These are phyloP conservation scores for Pristionchus entomophagus DNA, from an alignment of 2,888 invertebrate species.

Conservation along the genomic window DNA sequence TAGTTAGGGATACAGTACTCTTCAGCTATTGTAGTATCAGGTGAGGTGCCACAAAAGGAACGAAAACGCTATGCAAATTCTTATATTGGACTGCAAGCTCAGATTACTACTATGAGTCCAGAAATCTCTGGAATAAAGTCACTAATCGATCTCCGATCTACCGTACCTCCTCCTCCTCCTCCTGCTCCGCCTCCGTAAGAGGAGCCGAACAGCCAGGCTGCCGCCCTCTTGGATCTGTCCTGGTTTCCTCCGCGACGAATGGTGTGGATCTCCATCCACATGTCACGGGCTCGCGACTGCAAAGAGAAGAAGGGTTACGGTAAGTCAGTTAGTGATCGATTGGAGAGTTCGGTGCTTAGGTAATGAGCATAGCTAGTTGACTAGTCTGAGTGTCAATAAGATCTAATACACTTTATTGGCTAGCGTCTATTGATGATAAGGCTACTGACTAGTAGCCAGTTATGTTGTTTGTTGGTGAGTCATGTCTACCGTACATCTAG, in stretches of 20 bases:
- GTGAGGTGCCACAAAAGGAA: too few species aligned
- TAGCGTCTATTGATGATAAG: not conserved
- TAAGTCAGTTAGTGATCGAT: not conserved
- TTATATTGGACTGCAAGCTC: too few species aligned
- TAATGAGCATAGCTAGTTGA: too few species aligned
- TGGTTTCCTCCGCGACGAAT: slow-evolving; percentile 53
- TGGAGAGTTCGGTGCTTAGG: too few species aligned
- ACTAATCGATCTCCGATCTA: not conserved
- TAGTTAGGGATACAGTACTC: too few species aligned
- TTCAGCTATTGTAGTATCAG: not conserved
- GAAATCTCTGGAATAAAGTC: too few species aligned
- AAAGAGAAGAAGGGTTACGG: slow-evolving; percentile 46
- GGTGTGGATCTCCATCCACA: slow-evolving; percentile 76
- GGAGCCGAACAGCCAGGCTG: slow-evolving; percentile 70
- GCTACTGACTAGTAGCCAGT: not conserved
- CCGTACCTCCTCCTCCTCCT: slow-evolving; percentile 24
- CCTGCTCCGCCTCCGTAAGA: slow-evolving; percentile 45
- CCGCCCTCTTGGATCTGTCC: slow-evolving; percentile 27
- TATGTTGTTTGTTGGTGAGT: not conserved
- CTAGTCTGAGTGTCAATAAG: too few species aligned
- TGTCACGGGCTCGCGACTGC: slow-evolving; percentile 71
- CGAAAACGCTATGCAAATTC: too few species aligned
- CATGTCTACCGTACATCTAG: not conserved
- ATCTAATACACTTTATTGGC: too few species aligned
- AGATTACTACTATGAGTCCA: too few species aligned